Conservation (phyloP, 92 coral and sea anemone genomes). For the Plumapathes pennacea region DNA sequence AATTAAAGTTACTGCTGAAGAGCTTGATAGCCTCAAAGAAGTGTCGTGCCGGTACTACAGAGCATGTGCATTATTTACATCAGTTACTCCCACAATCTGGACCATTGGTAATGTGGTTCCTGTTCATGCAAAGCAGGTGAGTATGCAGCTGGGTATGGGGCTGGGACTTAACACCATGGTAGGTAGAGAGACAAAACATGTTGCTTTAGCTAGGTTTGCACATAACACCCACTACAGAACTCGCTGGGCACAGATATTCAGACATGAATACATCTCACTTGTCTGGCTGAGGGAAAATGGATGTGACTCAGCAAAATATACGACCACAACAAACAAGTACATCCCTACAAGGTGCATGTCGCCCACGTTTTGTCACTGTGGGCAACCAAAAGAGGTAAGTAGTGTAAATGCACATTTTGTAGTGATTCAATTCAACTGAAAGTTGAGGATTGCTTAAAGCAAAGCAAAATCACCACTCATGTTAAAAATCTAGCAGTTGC, state of each 20-base stretch:
- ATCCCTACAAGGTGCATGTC: constrained; percentile 34
- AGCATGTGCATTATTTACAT: constrained; percentile 45
- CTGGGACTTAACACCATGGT: constrained; percentile 43
- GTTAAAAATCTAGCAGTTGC: no score
- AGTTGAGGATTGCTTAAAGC: no score
- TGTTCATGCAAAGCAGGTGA: constrained; percentile 40
- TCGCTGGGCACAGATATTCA: constrained; percentile 58
- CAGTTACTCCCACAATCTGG: constrained; percentile 56
- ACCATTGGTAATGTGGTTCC: constrained; percentile 50
- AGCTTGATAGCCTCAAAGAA: constrained; percentile 10
- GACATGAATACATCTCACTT: constrained; percentile 57
- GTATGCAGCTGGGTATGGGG: constrained; percentile 29
- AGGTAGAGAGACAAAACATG: constrained; percentile 48
- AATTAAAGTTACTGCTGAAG: constrained; percentile 39
- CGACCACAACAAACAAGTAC: constrained; percentile 20
- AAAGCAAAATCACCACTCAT: no score
- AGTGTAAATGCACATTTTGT: no score
- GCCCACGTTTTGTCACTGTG: constrained; percentile 42
- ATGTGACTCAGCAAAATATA: no score
- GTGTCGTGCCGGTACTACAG: constrained; percentile 20
- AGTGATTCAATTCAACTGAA: no score
- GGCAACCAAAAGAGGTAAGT: no score
- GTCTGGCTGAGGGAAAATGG: constrained; percentile 60
- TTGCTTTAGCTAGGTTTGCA: constrained; percentile 46
- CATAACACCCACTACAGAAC: constrained; percentile 36